Base-by-base conservation (phyloP, 2,797 vertebrate genomes). In the Trematomus bernacchii region DNA sequence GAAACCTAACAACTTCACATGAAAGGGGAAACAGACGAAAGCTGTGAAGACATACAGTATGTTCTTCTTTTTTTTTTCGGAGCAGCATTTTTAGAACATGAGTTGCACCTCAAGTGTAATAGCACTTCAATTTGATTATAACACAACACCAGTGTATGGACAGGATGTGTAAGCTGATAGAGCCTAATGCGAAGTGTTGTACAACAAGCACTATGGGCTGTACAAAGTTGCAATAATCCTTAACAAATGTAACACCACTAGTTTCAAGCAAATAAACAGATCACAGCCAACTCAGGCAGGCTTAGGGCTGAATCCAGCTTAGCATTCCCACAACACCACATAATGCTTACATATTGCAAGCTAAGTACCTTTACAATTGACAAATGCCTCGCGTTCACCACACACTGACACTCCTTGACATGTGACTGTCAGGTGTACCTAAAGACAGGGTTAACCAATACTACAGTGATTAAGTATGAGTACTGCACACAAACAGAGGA, bases 201-300 rank as follows among this genome's bases (percentile, higher is more conserved):
- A 84, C 70, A 87, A 85, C 76, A 66, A 79, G 78, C 50, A 71
- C 71, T 27, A 16, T 6, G 53, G 71, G 67, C 64, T 16, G 65
- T 14, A 61, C 82, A 86, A 85, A 87, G 79, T 80, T 65, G 71
- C 57, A 52, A 79, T 90, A 91, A 92, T 92, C 87, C 83, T 71
- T 16, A 27, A 82, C 73, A 63, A 86, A 85, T 54, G 52, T 62
- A 87, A 89, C 75, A 73, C 83, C 5, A 75, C 83, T 66, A 76
- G 74, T 83, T 87, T 82, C 64, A 74, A 67, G 75, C 73, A 80
- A 87, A 82, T 69, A 84, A 87, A 92, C 77, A 85, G 60, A 82
- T 68, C 66, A 27, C 61, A 19, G 81, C 73, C 18, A 85, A 83
- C 63, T 73, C 59, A 67, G 40, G 68, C 50, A 79, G 83, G 85